phyloP scores from a whole-genome alignment of 2,797 vertebrate genomes.

The Semotilus atromaculatus region DNA sequence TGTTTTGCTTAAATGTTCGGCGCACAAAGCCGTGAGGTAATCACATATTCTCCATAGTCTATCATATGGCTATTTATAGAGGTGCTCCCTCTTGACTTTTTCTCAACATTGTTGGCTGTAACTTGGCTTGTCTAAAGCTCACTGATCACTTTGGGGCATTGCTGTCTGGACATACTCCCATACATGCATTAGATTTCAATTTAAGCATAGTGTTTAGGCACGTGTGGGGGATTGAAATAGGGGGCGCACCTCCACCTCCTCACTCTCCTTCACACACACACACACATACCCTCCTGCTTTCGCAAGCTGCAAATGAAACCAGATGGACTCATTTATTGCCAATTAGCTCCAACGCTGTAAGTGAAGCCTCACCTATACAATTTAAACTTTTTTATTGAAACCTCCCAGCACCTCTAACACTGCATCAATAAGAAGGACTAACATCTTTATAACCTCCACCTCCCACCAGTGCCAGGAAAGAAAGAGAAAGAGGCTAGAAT shows the following conservation, averaged over 20 bases:
- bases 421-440: constrained; percentile 55
- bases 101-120: neutral
- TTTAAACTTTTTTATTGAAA: constrained; percentile 65
- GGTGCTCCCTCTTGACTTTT: constrained; percentile 1
- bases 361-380: constrained; percentile 65
- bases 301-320: constrained; percentile 65
- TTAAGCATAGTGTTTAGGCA: constrained; percentile 39
- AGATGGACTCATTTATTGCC: constrained; percentile 72
- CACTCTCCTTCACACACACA: constrained; percentile 46
- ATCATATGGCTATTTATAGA: constrained; percentile 24
- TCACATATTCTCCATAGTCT: constrained; percentile 27
- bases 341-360: constrained; percentile 68
- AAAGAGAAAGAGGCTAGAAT: neutral
- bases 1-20: constrained; percentile 37
- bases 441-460: constrained; percentile 50
- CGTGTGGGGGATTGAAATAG: constrained; percentile 37
- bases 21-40: constrained; percentile 20
- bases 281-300: constrained; percentile 55
- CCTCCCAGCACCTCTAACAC: constrained; percentile 62
- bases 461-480: constrained; percentile 7
- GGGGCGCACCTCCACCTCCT: constrained; percentile 24
- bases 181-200: constrained; percentile 25
- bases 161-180: constrained; percentile 16
- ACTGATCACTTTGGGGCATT: constrained; percentile 27
- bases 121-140: constrained; percentile 5